Conservation (phyloP, 1,140 invertebrate genomes). For the Thaumatotibia leucotreta region DNA sequence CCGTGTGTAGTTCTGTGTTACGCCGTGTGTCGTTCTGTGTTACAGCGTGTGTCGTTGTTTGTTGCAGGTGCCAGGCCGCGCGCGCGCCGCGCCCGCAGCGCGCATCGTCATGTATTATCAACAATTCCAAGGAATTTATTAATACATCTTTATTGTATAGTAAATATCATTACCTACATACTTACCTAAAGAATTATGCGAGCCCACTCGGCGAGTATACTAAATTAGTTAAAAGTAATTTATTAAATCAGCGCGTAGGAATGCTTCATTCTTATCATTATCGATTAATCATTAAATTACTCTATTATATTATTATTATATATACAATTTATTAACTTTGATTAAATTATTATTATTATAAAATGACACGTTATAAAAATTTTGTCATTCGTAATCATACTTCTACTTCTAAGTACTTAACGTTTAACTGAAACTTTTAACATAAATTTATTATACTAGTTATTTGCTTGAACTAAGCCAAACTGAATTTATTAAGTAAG, state of each 20-base stretch:
- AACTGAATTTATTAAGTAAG: slow-evolving; percentile 77
- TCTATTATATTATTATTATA: slow-evolving; percentile 77
- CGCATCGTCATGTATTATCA: slow-evolving; percentile 64
- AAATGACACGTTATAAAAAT: slow-evolving; percentile 75
- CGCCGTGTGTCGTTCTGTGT: too few species aligned
- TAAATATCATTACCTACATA: slow-evolving; percentile 71
- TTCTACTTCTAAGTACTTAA: slow-evolving; percentile 74
- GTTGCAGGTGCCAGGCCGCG: slow-evolving; percentile 50
- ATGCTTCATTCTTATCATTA: slow-evolving; percentile 79
- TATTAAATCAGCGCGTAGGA: slow-evolving; percentile 75
- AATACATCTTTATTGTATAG: slow-evolving; percentile 65
- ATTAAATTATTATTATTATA: slow-evolving; percentile 77
- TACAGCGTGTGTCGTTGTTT: slow-evolving; percentile 3
- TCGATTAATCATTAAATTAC: slow-evolving; percentile 77
- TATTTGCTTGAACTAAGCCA: slow-evolving; percentile 75
- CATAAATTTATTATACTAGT: slow-evolving; percentile 76
- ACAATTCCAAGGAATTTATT: slow-evolving; percentile 72
- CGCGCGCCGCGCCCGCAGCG: slow-evolving; percentile 40
- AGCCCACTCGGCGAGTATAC: slow-evolving; percentile 74
- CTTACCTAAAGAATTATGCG: slow-evolving; percentile 68
- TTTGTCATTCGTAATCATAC: slow-evolving; percentile 76
- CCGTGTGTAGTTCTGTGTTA: too few species aligned
- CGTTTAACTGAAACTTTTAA: slow-evolving; percentile 73
- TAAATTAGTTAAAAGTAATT: slow-evolving; percentile 77
- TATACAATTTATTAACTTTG: slow-evolving; percentile 77